Evolutionary conservation across 1,140 invertebrate species (phyloP), one percentile per base, ranked within the genome.

Genomic region (Steinernema feltiae): DNA sequence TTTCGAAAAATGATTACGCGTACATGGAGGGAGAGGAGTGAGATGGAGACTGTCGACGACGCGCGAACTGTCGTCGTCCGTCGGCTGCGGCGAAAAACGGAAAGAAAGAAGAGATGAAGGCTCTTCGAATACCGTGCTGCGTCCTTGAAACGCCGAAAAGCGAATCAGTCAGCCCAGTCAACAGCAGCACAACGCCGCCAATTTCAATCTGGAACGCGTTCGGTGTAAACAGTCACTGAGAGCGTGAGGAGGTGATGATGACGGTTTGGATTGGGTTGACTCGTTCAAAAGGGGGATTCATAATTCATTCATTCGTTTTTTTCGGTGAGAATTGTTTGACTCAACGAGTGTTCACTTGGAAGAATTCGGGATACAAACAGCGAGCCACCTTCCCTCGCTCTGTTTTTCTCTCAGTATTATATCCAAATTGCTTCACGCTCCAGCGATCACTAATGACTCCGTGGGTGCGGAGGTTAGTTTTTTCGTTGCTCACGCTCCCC

Each of bases 141-240:
- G 53, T 63, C 53, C 53, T 63, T 63, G 53, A 63, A 63, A 63
- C 53, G 53, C 53, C 53, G 53, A 63, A 63, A 21, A 63, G 53
- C 53, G 53, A 63, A 63, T 63, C 53, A 63, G 53, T 63, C 53
- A 63, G 53, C n/a, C n/a, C 24, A 41, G 35, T 41, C 35, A 41
- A 18, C 53, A 63, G 24, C 53, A 17, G 53, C 53, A 27, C 53
- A 27, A 63, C 53, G 53, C 53, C 53, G 24, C 15, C 53, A 7
- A 46, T 46, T n/a, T 46, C 24, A 27, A 63, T 63, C 53, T 63
- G 53, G 24, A 63, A 63, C 53, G 53, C 53, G 7, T 63, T 63
- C 53, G 24, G 53, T 63, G 53, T 63, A 63, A 63, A 63, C 53
- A 63, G 53, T n/a, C 7, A 63, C 15, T 21, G 53, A 27, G 15